A percentile compares a stretch with the other conserved stretches of the same genome.
phyloP scores from a whole-genome alignment of 2,113 vertebrate genomes.

The Triplophysa tibetana region DNA sequence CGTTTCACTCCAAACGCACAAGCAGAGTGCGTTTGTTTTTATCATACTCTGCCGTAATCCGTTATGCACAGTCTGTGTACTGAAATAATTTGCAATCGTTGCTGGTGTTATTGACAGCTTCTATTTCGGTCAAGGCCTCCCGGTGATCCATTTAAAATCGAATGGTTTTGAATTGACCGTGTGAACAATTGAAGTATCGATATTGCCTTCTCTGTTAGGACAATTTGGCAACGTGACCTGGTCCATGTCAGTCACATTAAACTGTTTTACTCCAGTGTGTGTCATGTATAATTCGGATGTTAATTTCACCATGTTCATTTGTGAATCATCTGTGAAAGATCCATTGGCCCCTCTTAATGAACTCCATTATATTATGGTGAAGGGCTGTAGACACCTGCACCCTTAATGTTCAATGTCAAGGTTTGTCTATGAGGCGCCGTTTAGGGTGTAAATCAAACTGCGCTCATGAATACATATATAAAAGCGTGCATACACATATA shows the following conservation, averaged over 20 bases:
- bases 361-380: background rate
- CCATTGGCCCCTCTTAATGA: constrained; percentile 1
- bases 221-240: background rate
- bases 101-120: constrained; percentile 16
- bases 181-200: constrained; percentile 31
- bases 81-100: background rate
- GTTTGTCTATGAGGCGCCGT: too few relatives aligned
- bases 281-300: constrained; percentile 40
- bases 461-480: too few relatives aligned
- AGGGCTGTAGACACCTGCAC: background rate
- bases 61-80: background rate
- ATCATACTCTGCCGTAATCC: background rate
- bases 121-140: background rate
- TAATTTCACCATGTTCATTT: constrained; percentile 18
- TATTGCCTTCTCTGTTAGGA: constrained; percentile 26
- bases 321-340: background rate
- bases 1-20: background rate
- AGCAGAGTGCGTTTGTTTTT: background rate
- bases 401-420: background rate
- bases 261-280: constrained; percentile 8
- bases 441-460: too few relatives aligned
- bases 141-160: background rate
- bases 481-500: too few relatives aligned
- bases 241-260: constrained; percentile 6
- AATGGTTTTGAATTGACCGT: background rate